Evolutionary conservation across 92 coral and sea anemone species (phyloP).

Genomic region (Paramuricea clavata): DNA sequence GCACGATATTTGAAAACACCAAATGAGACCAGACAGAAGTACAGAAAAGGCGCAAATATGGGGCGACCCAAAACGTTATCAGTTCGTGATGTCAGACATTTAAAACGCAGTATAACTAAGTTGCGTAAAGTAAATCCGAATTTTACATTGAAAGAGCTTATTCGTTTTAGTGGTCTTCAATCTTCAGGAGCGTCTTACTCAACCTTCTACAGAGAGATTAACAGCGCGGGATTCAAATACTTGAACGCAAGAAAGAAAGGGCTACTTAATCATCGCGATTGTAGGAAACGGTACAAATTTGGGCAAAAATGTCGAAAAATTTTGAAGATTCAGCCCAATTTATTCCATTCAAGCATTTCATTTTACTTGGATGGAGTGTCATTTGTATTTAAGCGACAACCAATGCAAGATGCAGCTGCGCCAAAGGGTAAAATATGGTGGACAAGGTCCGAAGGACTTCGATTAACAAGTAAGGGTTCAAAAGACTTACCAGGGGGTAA

Average conservation of each 20-base stretch:
- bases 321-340: not conserved
- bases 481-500: constrained; percentile 17
- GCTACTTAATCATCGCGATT: not conserved
- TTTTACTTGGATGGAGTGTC: constrained; percentile 27
- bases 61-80: constrained; percentile 12
- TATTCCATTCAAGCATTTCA: constrained; percentile 1
- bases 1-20: not conserved
- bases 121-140: constrained; percentile 6
- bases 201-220: not conserved
- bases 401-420: not conserved
- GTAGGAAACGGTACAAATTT: not conserved
- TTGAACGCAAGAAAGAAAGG: constrained; percentile 6
- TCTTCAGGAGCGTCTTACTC: not conserved
- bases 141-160: constrained; percentile 21
- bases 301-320: constrained; percentile 18
- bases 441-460: constrained; percentile 22
- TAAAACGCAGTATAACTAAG: not conserved
- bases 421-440: constrained; percentile 2
- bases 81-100: not conserved
- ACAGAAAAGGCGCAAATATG: not conserved
- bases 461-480: constrained; percentile 10
- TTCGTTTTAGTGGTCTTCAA: not conserved
- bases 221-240: not conserved
- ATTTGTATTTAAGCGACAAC: not conserved
- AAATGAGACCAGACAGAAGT: not conserved